Base-by-base conservation (phyloP, 2,888 invertebrate species). In the Anthrax anthrax region DNA sequence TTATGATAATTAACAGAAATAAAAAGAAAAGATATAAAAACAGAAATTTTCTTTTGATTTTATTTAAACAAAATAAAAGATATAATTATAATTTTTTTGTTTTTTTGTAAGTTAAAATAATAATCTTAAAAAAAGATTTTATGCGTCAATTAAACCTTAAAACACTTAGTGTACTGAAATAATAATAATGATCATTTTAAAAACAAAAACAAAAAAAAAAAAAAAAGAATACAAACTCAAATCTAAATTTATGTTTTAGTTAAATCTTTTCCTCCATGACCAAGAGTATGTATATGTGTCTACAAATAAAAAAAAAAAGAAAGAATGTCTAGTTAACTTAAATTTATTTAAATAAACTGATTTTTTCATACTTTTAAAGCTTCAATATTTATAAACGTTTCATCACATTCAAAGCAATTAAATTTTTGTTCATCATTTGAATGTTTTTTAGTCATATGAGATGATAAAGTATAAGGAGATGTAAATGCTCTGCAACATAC, bases 381-480 rank as follows among this genome's bases (percentile, higher is more conserved):
- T 1, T 76, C 76, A 4, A 76, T 72, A 50, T 72, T 73, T 51
- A 73, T 73, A 61, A 76, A 78, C 40, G 74, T 70, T 57, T 74
- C 74, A 16, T 70, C 67, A 57, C 78, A 78, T 43, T 71, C 73
- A 4, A 72, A 68, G 56, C 78, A 78, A 43, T 74, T 66, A 51
- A 56, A 67, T 42, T 58, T 57, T 12, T 46, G 50, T 16, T 60
- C 73, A 64, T 60, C 59, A 32, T 61, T 60, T 8, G 60, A 54
- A 54, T 67, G 66, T 50, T 67, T 67, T 44, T 64, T 65, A 38
- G 63, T 63, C 50, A 62, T 60, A 49, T 67, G 66, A 46, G 63
- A 60, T 41, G 60, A 60, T 37, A 67, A 48, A 29, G 65, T 67
- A 13, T 57, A 54, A 5, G 62, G 57, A 39, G 63, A 63, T 14